These are phyloP conservation scores for Urocitellus parryii DNA, from an alignment of 2,113 vertebrate genomes.

Conservation along the genomic window DNA sequence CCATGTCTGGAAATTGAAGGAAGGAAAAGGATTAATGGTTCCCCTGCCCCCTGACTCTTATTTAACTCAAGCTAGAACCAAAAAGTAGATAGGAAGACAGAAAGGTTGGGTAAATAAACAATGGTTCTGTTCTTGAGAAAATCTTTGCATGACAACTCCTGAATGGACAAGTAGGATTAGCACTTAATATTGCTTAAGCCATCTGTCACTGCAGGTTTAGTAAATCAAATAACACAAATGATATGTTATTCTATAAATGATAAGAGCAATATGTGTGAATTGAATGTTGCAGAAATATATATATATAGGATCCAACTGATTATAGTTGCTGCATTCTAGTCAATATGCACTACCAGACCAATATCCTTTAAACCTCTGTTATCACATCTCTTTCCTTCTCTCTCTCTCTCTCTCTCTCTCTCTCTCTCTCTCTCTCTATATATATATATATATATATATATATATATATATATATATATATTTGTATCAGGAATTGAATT, in stretches of 20 bases:
- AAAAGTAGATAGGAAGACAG: conserved; percentile 50
- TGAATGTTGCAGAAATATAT: conserved; percentile 39
- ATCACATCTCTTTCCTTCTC: not conserved
- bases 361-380: conserved; percentile 35
- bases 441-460: too few relatives aligned
- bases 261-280: conserved; percentile 50
- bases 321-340: not conserved
- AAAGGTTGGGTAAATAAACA: conserved; percentile 56
- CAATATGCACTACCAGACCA: not conserved
- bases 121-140: conserved; percentile 61
- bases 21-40: conserved; percentile 62
- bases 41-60: conserved; percentile 27
- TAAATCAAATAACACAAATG: conserved; percentile 64
- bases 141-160: conserved; percentile 57
- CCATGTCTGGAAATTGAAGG: conserved; percentile 19
- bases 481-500: too few relatives aligned
- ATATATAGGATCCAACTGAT: not conserved
- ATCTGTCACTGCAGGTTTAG: conserved; percentile 62
- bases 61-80: conserved; percentile 56
- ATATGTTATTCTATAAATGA: conserved; percentile 55
- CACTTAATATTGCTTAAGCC: conserved; percentile 58
- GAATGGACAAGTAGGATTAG: conserved; percentile 65
- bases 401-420: too few relatives aligned
- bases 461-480: too few relatives aligned
- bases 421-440: too few relatives aligned